Conservation (phyloP, 2,113 vertebrate genomes). For the Microtus oregoni region DNA sequence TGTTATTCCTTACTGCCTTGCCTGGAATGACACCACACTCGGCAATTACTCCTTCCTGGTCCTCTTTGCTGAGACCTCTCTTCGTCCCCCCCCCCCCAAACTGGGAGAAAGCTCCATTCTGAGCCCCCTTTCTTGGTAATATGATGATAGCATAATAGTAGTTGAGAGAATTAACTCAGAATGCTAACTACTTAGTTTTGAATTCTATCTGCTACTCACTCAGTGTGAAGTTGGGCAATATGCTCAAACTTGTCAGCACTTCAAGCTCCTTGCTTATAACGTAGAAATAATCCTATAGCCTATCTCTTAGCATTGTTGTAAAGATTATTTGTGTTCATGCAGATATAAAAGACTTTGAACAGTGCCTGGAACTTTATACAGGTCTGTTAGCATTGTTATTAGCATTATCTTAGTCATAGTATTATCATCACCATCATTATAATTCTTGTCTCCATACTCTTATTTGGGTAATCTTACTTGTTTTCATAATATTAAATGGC, state of each 20-base stretch:
- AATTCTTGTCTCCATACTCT: conserved; percentile 7
- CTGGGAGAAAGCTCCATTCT: neutral
- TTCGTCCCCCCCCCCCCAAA: neutral
- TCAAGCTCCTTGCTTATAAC: conserved; percentile 20
- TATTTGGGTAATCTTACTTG: neutral
- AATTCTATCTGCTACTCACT: conserved; percentile 9
- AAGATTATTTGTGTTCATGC: conserved; percentile 13
- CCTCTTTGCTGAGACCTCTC: neutral
- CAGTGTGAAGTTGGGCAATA: conserved; percentile 22
- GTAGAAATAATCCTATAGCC: neutral
- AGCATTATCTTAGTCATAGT: neutral
- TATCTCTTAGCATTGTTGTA: neutral
- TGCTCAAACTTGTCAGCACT: conserved; percentile 23
- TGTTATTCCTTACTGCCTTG: neutral
- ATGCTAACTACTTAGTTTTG: conserved; percentile 21
- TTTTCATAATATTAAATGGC: conserved; percentile 30
- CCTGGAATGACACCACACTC: neutral
- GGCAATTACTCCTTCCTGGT: neutral
- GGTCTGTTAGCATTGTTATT: neutral
- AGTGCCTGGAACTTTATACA: neutral
- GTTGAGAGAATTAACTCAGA: conserved; percentile 15
- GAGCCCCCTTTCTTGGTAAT: neutral
- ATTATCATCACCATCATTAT: neutral
- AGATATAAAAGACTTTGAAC: neutral
- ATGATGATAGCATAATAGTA: neutral